Evolutionary conservation across 2,888 invertebrate species (phyloP).

Genomic region (Carcina quercana): DNA sequence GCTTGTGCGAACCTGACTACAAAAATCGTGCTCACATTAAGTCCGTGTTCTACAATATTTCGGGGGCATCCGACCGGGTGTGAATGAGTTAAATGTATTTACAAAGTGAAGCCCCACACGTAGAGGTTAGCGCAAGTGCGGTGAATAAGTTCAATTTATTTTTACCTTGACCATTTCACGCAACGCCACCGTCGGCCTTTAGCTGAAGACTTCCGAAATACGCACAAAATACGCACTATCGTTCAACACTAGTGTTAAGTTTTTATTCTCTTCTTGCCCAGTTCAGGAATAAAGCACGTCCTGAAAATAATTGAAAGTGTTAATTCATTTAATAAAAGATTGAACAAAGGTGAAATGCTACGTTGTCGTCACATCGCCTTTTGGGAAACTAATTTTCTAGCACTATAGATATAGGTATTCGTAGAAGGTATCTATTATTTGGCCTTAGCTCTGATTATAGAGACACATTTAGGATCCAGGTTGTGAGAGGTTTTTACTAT

Average conservation of each 20-base stretch:
- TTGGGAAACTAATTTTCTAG: too few species aligned
- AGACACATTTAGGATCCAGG: too few species aligned
- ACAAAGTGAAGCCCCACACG: slow-evolving; percentile 61
- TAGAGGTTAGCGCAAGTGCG: slow-evolving; percentile 62
- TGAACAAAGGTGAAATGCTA: background rate
- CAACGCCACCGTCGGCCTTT: slow-evolving; percentile 45
- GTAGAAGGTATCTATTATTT: too few species aligned
- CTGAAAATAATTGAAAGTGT: slow-evolving; percentile 12
- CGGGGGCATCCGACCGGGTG: too few species aligned
- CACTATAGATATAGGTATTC: too few species aligned
- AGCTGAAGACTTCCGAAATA: slow-evolving; percentile 39
- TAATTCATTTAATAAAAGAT: slow-evolving; percentile 1
- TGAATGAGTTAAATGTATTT: slow-evolving; percentile 59
- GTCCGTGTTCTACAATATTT: too few species aligned
- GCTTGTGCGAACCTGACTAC: too few species aligned
- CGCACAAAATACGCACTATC: slow-evolving; percentile 47
- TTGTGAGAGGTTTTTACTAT: too few species aligned
- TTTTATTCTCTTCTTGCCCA: slow-evolving; percentile 53
- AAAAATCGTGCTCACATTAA: too few species aligned
- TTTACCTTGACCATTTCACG: slow-evolving; percentile 75
- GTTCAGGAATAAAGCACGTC: slow-evolving; percentile 61
- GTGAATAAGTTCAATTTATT: slow-evolving; percentile 39
- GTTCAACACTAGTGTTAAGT: slow-evolving; percentile 41
- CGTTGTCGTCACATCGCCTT: too few species aligned
- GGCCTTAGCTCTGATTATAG: too few species aligned